Percentiles rank a stretch among this genome's conserved stretches.
Evolutionary conservation across 1,140 invertebrate genomes (phyloP).

Genomic region (Drosophila kepulauana): DNA sequence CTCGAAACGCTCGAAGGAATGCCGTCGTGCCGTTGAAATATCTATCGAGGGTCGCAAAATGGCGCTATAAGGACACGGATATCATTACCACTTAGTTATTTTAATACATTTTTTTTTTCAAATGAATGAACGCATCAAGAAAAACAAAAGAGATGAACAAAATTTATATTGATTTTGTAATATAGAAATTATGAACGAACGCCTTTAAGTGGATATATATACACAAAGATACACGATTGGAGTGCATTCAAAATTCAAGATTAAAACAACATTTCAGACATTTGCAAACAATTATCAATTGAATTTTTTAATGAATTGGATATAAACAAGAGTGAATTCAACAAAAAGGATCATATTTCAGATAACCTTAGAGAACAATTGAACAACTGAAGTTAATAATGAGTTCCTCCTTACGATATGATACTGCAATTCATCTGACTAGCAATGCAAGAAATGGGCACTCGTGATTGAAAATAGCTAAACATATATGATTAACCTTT

Average conservation of each 20-base stretch:
- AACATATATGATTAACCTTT: slow-evolving; percentile 11
- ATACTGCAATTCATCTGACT: slow-evolving; percentile 3
- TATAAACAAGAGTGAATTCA: neutral
- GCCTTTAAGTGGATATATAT: slow-evolving; percentile 16
- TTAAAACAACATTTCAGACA: neutral
- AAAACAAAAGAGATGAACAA: slow-evolving; percentile 3
- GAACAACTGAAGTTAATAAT: slow-evolving; percentile 19
- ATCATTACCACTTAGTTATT: slow-evolving; percentile 4
- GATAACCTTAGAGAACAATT: slow-evolving; percentile 2
- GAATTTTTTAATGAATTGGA: no score
- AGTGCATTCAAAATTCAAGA: neutral
- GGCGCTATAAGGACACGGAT: slow-evolving; percentile 88
- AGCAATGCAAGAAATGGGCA: neutral
- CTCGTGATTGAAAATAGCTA: slow-evolving; percentile 3
- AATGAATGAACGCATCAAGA: neutral
- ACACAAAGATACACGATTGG: neutral
- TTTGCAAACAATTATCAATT: no score
- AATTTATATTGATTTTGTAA: slow-evolving; percentile 5
- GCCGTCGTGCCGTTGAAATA: slow-evolving; percentile 94
- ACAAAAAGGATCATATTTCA: neutral
- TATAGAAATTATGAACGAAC: slow-evolving; percentile 4
- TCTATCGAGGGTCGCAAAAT: slow-evolving; percentile 98
- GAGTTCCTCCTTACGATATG: slow-evolving; percentile 23
- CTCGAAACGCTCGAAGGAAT: slow-evolving; percentile 91
- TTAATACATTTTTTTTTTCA: slow-evolving; percentile 16